phyloP scores from a whole-genome alignment of 2,113 vertebrate species.

The Malurus alboscapulatus region DNA sequence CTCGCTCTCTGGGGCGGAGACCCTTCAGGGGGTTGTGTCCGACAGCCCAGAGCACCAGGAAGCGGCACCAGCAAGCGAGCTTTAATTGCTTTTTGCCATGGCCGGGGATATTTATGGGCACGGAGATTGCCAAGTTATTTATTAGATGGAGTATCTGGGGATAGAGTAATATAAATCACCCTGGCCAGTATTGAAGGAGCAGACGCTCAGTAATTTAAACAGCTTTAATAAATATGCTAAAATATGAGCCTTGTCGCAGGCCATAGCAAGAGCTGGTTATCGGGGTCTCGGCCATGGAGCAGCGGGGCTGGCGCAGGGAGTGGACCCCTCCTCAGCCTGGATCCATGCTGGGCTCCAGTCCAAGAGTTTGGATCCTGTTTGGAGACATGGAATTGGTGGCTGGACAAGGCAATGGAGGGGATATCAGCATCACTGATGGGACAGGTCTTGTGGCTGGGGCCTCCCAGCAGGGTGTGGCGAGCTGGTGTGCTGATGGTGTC shows the following conservation, averaged over 20 bases:
- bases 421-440: accelerated
- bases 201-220: slow-evolving; percentile 77
- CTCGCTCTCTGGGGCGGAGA: not conserved
- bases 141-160: slow-evolving; percentile 75
- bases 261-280: slow-evolving; percentile 67
- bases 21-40: not conserved
- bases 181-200: slow-evolving; percentile 70
- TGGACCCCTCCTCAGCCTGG: not conserved
- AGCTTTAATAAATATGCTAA: slow-evolving; percentile 80
- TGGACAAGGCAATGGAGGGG: accelerated
- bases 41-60: not conserved
- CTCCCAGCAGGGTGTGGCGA: accelerated
- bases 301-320: not conserved
- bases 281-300: not conserved
- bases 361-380: not conserved
- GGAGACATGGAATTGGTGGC: accelerated
- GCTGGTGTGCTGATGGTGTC: not conserved
- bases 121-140: slow-evolving; percentile 76
- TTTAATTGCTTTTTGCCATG: slow-evolving; percentile 74
- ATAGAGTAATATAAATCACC: slow-evolving; percentile 76
- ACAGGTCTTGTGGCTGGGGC: accelerated
- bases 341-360: not conserved
- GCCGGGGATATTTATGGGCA: slow-evolving; percentile 70
- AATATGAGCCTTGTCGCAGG: slow-evolving; percentile 70
- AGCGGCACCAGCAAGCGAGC: not conserved